Evolutionary conservation across 1,140 invertebrate genomes (phyloP).

Genomic region (Hylaeus volcanicus): DNA sequence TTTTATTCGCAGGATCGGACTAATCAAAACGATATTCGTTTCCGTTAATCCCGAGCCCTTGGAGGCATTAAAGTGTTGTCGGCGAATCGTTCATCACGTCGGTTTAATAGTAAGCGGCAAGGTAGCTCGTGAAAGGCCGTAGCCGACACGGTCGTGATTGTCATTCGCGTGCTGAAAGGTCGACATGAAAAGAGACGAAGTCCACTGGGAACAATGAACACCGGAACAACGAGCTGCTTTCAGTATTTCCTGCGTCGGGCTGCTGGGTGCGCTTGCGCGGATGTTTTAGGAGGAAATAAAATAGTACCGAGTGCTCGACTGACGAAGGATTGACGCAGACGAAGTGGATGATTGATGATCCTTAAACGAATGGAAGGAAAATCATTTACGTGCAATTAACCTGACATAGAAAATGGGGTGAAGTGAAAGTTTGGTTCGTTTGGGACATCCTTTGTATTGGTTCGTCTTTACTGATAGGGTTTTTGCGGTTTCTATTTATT

Average conservation of each 20-base stretch:
- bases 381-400: constrained; percentile 3
- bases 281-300: neutral
- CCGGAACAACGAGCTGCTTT: neutral
- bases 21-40: constrained; percentile 23
- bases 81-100: neutral
- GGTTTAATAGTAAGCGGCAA: neutral
- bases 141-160: neutral
- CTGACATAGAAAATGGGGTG: neutral
- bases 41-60: constrained; percentile 5
- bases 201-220: neutral
- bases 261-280: neutral
- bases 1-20: constrained; percentile 4
- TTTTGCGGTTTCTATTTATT: no score
- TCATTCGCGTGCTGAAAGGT: constrained; percentile 6
- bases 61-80: constrained; percentile 18
- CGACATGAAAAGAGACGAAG: constrained; percentile 17
- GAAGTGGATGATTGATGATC: constrained; percentile 8
- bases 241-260: neutral
- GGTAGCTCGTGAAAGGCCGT: neutral
- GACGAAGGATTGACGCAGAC: constrained; percentile 1
- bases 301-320: neutral
- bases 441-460: no score
- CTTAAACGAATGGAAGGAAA: neutral
- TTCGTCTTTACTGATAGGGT: no score
- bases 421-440: no score